Percentiles rank a stretch among this genome's conserved stretches.
Conservation (phyloP, 2,113 vertebrate species). For the Rhabdomys dilectus region DNA sequence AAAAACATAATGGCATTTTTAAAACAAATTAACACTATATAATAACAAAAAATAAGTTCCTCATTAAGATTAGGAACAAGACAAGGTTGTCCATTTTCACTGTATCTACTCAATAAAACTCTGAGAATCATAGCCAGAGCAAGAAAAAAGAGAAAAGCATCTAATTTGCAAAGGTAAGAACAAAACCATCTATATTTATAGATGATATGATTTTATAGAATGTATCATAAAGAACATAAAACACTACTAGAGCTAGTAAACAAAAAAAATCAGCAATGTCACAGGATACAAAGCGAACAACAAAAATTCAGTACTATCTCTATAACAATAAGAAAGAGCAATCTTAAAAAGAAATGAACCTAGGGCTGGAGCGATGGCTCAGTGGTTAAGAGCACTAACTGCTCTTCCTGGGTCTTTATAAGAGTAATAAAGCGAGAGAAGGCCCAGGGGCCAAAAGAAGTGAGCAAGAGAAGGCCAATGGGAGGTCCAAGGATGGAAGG, state of each 20-base stretch:
- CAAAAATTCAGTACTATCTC: background rate
- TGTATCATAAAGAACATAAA: background rate
- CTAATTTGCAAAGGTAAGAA: background rate
- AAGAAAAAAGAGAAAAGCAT: conserved; percentile 8
- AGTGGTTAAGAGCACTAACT: no score
- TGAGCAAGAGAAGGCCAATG: no score
- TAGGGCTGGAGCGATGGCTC: no score
- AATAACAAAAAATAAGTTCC: conserved; percentile 1
- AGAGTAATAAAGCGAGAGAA: no score
- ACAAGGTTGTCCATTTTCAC: background rate
- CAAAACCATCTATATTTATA: background rate
- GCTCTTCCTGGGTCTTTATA: no score
- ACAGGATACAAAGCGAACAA: background rate
- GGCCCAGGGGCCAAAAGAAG: no score
- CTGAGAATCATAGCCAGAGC: background rate
- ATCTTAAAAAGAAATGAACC: conserved; percentile 15
- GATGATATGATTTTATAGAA: background rate
- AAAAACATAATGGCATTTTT: background rate
- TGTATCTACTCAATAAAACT: background rate
- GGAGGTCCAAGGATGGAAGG: no score
- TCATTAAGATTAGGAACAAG: background rate
- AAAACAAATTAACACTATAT: background rate
- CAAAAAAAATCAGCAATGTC: conserved; percentile 35
- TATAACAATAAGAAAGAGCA: background rate
- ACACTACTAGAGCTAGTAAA: background rate